These are phyloP conservation scores for Microtus californicus DNA, from an alignment of 2,797 vertebrate species.

Conservation along the genomic window DNA sequence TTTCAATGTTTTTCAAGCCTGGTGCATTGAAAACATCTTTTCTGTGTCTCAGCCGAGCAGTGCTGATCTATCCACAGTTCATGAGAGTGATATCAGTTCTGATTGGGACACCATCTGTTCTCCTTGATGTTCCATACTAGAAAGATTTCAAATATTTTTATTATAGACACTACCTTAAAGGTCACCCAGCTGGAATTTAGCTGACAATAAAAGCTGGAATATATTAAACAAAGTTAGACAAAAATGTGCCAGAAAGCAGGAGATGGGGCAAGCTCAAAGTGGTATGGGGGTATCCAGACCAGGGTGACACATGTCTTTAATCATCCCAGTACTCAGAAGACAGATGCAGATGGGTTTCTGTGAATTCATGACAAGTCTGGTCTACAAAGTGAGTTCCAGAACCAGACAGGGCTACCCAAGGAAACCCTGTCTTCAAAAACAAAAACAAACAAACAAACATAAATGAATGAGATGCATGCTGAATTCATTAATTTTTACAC, in stretches of 20 bases:
- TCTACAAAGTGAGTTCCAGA: background rate
- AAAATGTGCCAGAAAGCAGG: background rate
- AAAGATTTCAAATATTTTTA: conserved; percentile 30
- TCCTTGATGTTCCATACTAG: background rate
- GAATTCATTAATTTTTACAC: background rate
- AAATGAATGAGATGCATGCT: background rate
- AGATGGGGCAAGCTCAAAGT: background rate
- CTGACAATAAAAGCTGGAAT: background rate
- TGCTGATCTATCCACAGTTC: background rate
- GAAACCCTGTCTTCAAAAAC: background rate
- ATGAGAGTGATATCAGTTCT: background rate
- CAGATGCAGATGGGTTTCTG: background rate
- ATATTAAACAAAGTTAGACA: background rate
- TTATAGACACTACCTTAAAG: background rate
- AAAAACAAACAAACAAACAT: background rate
- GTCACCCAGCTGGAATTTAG: background rate
- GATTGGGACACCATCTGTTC: background rate
- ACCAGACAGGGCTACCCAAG: background rate
- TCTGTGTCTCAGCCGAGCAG: background rate
- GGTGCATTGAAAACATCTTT: background rate
- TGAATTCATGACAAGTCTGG: background rate
- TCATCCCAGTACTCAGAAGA: background rate
- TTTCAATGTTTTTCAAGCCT: background rate
- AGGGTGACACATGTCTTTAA: background rate
- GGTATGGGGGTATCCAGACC: background rate